Percentiles rank a stretch among this genome's conserved stretches.
These are phyloP conservation scores for Ceratosolen fusciceps DNA, from an alignment of 1,140 invertebrate genomes.

Conservation along the genomic window DNA sequence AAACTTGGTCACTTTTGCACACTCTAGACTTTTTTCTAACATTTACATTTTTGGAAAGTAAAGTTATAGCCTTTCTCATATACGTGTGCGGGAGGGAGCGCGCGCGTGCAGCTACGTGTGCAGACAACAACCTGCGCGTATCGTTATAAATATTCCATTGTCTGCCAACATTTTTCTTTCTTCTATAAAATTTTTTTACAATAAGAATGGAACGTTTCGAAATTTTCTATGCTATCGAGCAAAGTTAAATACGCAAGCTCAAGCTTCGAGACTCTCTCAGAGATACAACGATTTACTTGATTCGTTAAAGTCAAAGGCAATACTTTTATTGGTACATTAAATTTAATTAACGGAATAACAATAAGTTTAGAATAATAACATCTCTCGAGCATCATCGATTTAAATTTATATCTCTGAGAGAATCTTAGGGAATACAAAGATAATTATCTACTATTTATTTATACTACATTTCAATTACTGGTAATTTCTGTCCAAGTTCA, in stretches of 20 bases:
- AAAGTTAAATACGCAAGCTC: background rate
- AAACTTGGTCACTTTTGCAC: constrained; percentile 4
- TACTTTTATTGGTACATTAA: background rate
- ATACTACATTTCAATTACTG: background rate
- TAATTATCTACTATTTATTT: background rate
- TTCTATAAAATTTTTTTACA: background rate
- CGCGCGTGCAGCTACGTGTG: too few species aligned
- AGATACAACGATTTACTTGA: background rate
- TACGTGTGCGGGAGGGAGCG: too few species aligned
- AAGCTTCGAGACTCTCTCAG: too few species aligned
- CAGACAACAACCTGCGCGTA: background rate
- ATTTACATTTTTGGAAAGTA: background rate
- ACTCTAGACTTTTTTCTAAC: background rate
- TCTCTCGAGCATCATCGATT: too few species aligned
- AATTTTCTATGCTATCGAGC: background rate
- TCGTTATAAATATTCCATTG: background rate
- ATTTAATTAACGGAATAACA: background rate
- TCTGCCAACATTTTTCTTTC: background rate
- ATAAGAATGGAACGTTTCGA: background rate
- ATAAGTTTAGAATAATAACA: too few species aligned
- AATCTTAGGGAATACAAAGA: too few species aligned
- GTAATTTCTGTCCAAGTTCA: background rate
- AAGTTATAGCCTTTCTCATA: background rate
- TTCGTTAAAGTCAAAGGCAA: background rate
- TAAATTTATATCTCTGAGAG: too few species aligned